These are phyloP conservation scores for Drosophila albomicans DNA, from an alignment of 1,140 invertebrate genomes.

Conservation along the genomic window DNA sequence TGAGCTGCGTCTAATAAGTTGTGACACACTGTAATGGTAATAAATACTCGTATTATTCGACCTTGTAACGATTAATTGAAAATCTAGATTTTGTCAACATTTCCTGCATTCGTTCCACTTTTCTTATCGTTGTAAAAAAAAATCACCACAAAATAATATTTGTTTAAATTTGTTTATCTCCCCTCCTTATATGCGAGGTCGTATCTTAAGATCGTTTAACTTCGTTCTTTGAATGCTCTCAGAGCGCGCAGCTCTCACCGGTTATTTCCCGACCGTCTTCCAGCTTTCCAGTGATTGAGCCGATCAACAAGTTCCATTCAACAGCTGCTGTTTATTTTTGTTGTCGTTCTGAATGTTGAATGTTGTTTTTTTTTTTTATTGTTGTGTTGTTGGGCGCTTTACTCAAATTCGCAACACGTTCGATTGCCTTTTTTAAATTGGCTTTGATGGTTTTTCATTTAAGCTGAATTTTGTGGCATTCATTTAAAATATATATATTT, in stretches of 20 bases:
- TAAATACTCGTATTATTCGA: background rate
- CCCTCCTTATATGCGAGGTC: background rate
- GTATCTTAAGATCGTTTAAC: background rate
- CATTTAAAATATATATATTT: slow-evolving; percentile 28
- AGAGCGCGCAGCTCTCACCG: background rate
- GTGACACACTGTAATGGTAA: background rate
- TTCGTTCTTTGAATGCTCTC: slow-evolving; percentile 3
- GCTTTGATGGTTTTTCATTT: slow-evolving; percentile 77
- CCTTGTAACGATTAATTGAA: background rate
- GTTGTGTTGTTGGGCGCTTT: slow-evolving; percentile 56
- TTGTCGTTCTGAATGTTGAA: slow-evolving; percentile 44
- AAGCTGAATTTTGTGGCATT: slow-evolving; percentile 63
- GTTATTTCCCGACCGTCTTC: slow-evolving; percentile 9
- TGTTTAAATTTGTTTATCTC: background rate
- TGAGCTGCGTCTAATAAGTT: background rate
- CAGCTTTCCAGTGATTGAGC: slow-evolving; percentile 18
- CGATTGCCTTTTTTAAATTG: slow-evolving; percentile 81
- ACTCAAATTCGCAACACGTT: slow-evolving; percentile 72
- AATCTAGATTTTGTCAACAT: background rate
- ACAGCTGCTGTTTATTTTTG: slow-evolving; percentile 41
- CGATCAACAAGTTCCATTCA: slow-evolving; percentile 42
- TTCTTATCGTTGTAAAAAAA: background rate
- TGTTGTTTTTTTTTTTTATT: slow-evolving; percentile 22
- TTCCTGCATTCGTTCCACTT: background rate
- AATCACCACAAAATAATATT: background rate